Evolutionary conservation across 2,888 invertebrate genomes (phyloP), one percentile per base, ranked within the genome.

Genomic region (Pediacus dermestoides): DNA sequence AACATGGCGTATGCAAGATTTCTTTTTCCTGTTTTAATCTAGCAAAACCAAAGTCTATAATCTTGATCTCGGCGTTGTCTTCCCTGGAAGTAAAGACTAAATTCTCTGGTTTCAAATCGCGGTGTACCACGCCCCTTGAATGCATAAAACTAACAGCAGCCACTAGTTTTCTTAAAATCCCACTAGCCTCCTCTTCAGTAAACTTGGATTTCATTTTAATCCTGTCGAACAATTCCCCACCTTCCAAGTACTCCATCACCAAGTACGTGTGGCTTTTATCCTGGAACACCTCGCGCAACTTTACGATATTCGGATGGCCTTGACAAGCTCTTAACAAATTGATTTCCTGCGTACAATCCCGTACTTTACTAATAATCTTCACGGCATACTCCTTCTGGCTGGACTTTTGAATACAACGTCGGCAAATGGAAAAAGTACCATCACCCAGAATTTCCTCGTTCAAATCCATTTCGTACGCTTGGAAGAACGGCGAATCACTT

Each of bases 11-110:
- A 70, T 76, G 78, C 57, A 82, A 66, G 1, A 74, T 68, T 54
- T 78, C 77, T 37, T 75, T 74, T 41, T 77, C 73, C 27, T 76
- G 78, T 58, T 83, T 81, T 48, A 81, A 67, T n/a, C 89, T 75
- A 9, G 96, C 93, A 71, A 95, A 95, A 6, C 97, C 96, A 68
- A 97, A 97, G 72, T 97, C 97, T 1, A 96, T 89, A 23, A 97
- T 81, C 66, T 94, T 93, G 11, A 96, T 78, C 51, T 77, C 74
- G 8, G 58, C 57, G n/a, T 62, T 52, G 3, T 65, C 44, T 74
- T 76, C 39, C 64, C 70, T 64, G 44, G 77, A 74, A 4, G 77
- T 77, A 62, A 83, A 87, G 11, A 87, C 72, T 28, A 86, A 70
- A 66, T 87, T 87, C 74, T 94, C 96, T 0, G 95, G 95, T 68